Percentiles rank a stretch among this genome's conserved stretches.
Conservation (phyloP, 1,140 invertebrate species). For the Heterodera carotae region DNA sequence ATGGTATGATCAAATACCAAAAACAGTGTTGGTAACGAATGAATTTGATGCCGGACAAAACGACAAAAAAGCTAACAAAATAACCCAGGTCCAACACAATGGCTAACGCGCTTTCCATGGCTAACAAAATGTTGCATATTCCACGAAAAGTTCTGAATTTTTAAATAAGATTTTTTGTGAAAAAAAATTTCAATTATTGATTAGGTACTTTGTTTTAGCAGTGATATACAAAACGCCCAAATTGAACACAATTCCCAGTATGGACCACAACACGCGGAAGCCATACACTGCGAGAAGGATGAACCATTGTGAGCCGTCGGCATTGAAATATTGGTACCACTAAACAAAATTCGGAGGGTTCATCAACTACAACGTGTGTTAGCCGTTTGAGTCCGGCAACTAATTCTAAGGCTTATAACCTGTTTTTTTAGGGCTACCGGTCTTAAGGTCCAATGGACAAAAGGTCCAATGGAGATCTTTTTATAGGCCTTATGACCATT, state of each 20-base stretch:
- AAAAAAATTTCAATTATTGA: neutral
- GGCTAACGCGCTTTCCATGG: neutral
- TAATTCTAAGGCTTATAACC: no score
- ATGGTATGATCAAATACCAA: neutral
- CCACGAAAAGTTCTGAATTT: neutral
- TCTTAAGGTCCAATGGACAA: no score
- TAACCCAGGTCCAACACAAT: neutral
- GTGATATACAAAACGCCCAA: neutral
- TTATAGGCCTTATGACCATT: no score
- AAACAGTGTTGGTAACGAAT: neutral
- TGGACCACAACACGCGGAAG: neutral
- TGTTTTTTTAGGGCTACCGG: no score
- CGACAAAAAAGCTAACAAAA: neutral
- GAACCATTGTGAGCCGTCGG: neutral
- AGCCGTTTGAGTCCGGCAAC: no score
- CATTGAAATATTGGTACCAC: constrained; percentile 17
- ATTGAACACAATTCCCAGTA: neutral
- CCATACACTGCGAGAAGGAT: neutral
- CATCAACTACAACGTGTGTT: no score
- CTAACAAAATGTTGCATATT: constrained; percentile 4
- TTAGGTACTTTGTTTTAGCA: neutral
- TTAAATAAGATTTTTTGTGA: neutral
- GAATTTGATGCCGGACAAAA: neutral
- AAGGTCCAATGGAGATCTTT: no score
- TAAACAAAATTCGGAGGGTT: no score